Base-by-base conservation (phyloP, 1,140 invertebrate genomes). In the Scaptomyza hsui region DNA sequence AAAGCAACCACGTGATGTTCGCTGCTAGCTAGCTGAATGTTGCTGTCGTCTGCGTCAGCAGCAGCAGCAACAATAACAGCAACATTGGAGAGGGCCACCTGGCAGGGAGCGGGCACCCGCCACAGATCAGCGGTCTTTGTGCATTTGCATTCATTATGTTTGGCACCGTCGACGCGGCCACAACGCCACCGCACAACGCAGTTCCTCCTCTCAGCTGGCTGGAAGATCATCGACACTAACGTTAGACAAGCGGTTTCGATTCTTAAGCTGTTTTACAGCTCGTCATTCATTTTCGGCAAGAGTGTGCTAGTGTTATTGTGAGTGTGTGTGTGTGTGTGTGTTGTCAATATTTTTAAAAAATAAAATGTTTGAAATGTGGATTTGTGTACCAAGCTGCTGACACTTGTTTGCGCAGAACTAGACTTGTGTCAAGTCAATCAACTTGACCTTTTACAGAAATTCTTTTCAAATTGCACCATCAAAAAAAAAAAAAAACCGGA, bases 121-220 rank as follows among this genome's bases (percentile, higher is more conserved):
- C 57, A 64, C 72, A 86, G 81, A 80, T 85, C 81, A 75, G 44
- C 51, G 62, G 35, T 41, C 48, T 68, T 75, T 88, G 65, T 86
- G 82, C 81, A 86, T 86, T 86, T 86, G 83, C 82, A 89, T 88
- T 88, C 82, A 88, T 83, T 85, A 85, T 83, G 80, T 83, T 83
- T 79, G 80, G 72, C 78, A 82, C 71, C 75, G 82, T 89, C 75
- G 82, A 59, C 78, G 82, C 75, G 82, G 37, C 56, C 78, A 88
- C 82, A 86, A 85, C 79, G 59, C 69, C 60, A 72, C 53, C 73
- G 49, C 69, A 72, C 51, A 69, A 56, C 56, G 41, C 24, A 60
- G 19, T 47, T 68, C 68, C 39, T 37, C 18, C 19, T 9, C 41
- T 16, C 18, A 32, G 32, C 39, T 29, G 49, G 47, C 57, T 47